Percentiles rank a stretch among this genome's conserved stretches.
Conservation (phyloP, 2,888 invertebrate species). For the Hypena proboscidalis region DNA sequence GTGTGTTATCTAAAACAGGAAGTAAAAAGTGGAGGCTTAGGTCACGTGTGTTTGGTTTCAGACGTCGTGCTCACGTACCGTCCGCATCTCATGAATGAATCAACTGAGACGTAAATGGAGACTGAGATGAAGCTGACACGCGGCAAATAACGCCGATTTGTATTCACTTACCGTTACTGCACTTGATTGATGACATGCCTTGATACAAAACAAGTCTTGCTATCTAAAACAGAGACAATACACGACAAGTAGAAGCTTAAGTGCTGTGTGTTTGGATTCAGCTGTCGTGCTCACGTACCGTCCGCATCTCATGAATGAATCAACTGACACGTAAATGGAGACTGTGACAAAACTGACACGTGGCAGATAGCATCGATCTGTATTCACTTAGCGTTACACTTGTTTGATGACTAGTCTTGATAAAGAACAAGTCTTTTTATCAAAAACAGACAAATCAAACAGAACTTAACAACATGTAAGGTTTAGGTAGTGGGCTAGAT, state of each 20-base stretch:
- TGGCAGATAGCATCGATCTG: slow-evolving; percentile 15
- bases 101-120: slow-evolving; percentile 22
- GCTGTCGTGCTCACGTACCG: slow-evolving; percentile 1
- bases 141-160: slow-evolving; percentile 15
- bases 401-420: slow-evolving; percentile 5
- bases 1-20: too few relatives aligned
- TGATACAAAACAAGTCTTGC: too few relatives aligned
- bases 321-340: slow-evolving; percentile 22
- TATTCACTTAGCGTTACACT: slow-evolving; percentile 20
- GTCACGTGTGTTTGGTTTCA: too few relatives aligned
- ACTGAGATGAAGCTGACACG: slow-evolving; percentile 10
- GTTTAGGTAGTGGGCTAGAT: too few relatives aligned
- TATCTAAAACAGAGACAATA: too few relatives aligned
- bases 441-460: too few relatives aligned
- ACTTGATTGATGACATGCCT: slow-evolving; percentile 7
- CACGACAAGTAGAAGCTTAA: too few relatives aligned
- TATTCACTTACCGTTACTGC: slow-evolving; percentile 20
- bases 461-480: too few relatives aligned
- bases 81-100: slow-evolving; percentile 45
- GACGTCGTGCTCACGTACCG: slow-evolving; percentile 1
- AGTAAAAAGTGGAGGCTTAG: too few relatives aligned
- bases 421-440: too few relatives aligned
- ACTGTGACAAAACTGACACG: slow-evolving; percentile 10
- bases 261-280: too few relatives aligned
- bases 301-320: slow-evolving; percentile 45